These are phyloP conservation scores for Zaprionus lachaisei DNA, from an alignment of 1,140 invertebrate species.

Conservation along the genomic window DNA sequence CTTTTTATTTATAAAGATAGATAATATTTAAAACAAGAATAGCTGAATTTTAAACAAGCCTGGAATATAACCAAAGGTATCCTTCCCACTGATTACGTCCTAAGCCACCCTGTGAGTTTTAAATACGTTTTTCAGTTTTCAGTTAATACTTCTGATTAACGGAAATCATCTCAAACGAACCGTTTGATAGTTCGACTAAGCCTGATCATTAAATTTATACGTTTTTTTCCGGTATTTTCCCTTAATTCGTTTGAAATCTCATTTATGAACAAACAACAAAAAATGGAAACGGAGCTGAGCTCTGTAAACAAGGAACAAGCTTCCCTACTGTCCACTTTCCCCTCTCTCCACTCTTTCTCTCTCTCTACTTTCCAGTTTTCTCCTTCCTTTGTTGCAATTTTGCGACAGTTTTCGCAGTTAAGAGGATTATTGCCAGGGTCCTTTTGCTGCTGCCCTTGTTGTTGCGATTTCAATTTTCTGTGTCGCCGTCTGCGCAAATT, in stretches of 20 bases:
- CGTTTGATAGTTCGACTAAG: conserved; percentile 35
- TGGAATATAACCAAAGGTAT: too few species aligned
- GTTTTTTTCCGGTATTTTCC: conserved; percentile 29
- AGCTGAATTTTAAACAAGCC: too few species aligned
- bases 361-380: background rate
- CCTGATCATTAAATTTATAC: conserved; percentile 18
- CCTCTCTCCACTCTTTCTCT: background rate
- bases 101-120: background rate
- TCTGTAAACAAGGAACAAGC: conserved; percentile 18
- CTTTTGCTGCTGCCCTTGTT: conserved; percentile 14
- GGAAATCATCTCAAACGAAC: conserved; percentile 26
- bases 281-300: conserved; percentile 28
- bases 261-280: conserved; percentile 43
- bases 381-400: conserved; percentile 60
- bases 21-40: too few species aligned
- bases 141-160: conserved; percentile 25
- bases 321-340: conserved; percentile 21
- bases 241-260: conserved; percentile 54
- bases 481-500: conserved; percentile 68
- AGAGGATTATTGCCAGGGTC: conserved; percentile 75
- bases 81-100: too few species aligned
- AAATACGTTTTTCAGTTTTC: conserved; percentile 1
- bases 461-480: conserved; percentile 21
- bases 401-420: conserved; percentile 80
- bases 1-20: too few species aligned